Evolutionary conservation across 1,140 invertebrate species (phyloP).

Genomic region (Sitodiplosis mosellana): DNA sequence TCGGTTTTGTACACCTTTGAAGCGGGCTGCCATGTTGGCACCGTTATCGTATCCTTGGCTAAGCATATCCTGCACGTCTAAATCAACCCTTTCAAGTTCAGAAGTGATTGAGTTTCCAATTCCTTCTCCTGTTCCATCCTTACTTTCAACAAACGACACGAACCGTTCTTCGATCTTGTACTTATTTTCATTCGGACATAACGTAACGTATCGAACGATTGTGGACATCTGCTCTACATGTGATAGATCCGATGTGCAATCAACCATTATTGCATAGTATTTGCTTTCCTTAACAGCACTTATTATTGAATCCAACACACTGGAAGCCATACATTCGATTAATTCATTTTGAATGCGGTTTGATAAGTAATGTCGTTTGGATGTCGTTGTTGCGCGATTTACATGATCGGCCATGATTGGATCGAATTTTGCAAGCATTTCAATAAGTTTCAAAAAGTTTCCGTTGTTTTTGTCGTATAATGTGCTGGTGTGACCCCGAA

Average conservation of each 20-base stretch:
- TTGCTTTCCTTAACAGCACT: background rate
- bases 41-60: background rate
- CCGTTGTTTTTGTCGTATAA: slow-evolving; percentile 11
- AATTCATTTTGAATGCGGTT: slow-evolving; percentile 12
- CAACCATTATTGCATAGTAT: background rate
- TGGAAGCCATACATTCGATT: slow-evolving; percentile 6
- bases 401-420: slow-evolving; percentile 10
- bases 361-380: slow-evolving; percentile 7
- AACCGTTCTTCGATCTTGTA: background rate
- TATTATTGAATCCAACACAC: slow-evolving; percentile 5
- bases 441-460: slow-evolving; percentile 14
- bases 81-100: background rate
- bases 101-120: background rate
- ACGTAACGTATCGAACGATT: background rate
- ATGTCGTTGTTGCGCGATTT: background rate
- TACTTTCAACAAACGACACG: background rate
- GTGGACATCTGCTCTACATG: background rate
- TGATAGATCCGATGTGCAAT: background rate
- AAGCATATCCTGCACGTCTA: background rate
- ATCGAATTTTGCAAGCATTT: slow-evolving; percentile 15
- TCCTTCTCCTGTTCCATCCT: background rate
- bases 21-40: background rate
- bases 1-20: too few relatives aligned
- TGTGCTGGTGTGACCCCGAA: slow-evolving; percentile 8
- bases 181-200: background rate